Evolutionary conservation across 64 coral and sea anemone species (phyloP).

Genomic region (Stylophora pistillata): DNA sequence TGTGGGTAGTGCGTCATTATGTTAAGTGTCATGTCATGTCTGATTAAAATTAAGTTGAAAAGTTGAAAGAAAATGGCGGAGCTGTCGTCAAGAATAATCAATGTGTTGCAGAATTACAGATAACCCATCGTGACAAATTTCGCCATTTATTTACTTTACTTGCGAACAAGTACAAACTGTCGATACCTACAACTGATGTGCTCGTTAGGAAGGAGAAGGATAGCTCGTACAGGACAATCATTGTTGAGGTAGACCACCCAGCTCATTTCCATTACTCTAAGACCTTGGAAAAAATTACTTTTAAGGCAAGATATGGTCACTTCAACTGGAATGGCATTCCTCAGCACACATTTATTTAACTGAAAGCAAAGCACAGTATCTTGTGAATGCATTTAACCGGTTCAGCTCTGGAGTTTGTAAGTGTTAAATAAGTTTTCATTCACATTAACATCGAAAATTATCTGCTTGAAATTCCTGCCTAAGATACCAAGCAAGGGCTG

Average conservation of each 20-base stretch:
- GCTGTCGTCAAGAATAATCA: constrained; percentile 1
- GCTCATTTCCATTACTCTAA: constrained; percentile 9
- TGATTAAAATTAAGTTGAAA: too few relatives aligned
- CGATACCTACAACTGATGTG: not conserved
- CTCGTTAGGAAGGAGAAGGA: constrained; percentile 42
- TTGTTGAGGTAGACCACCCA: not conserved
- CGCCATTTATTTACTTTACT: constrained; percentile 33
- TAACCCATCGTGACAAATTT: not conserved
- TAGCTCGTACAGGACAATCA: constrained; percentile 36
- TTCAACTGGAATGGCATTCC: constrained; percentile 37
- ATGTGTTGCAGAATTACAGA: constrained; percentile 21
- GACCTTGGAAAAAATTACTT: constrained; percentile 30
- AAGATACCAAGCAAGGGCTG: too few relatives aligned
- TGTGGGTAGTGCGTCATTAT: too few relatives aligned
- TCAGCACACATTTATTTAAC: constrained; percentile 30
- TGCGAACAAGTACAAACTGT: constrained; percentile 32
- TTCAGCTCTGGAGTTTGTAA: not conserved
- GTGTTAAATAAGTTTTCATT: not conserved
- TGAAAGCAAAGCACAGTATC: constrained; percentile 14
- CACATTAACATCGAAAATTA: too few relatives aligned
- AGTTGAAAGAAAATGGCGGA: constrained; percentile 11
- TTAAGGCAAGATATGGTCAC: constrained; percentile 34
- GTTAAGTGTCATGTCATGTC: too few relatives aligned
- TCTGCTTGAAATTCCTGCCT: too few relatives aligned
- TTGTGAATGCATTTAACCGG: not conserved